These are phyloP conservation scores for Cetoscarus ocellatus DNA, from an alignment of 2,797 vertebrate genomes.

Conservation along the genomic window DNA sequence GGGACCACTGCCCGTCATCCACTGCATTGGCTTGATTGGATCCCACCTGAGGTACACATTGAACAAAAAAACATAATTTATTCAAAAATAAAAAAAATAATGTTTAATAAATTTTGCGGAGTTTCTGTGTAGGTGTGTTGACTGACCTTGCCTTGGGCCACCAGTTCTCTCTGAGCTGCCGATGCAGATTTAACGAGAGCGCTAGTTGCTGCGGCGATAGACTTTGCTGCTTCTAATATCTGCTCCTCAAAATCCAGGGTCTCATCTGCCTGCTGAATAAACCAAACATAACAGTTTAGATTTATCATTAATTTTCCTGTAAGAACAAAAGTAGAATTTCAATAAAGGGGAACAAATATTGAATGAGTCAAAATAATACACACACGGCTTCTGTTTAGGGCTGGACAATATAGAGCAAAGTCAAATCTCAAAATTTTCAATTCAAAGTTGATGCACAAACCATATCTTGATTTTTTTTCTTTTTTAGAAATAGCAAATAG, in stretches of 20 bases:
- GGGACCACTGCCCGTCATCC: slow-evolving; percentile 98
- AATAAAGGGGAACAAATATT: neutral
- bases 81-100: neutral
- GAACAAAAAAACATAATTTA: neutral
- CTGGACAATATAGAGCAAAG: no score
- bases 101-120: neutral
- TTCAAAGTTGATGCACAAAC: no score
- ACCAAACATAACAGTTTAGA: slow-evolving; percentile 37
- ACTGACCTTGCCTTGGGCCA: slow-evolving; percentile 98
- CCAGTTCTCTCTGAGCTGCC: slow-evolving; percentile 96
- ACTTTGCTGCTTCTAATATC: slow-evolving; percentile 98
- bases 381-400: no score
- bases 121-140: slow-evolving; percentile 1
- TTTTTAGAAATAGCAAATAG: no score
- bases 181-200: slow-evolving; percentile 99
- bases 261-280: slow-evolving; percentile 94
- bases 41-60: slow-evolving; percentile 87
- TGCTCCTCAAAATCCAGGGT: slow-evolving; percentile 98
- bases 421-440: no score
- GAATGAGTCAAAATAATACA: no score
- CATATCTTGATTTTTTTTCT: no score
- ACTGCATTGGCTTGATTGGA: slow-evolving; percentile 96
- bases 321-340: slow-evolving; percentile 1
- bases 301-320: neutral
- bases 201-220: slow-evolving; percentile 97